Evolutionary conservation across 2,888 invertebrate genomes (phyloP).

Genomic region (Nomada ruficornis): DNA sequence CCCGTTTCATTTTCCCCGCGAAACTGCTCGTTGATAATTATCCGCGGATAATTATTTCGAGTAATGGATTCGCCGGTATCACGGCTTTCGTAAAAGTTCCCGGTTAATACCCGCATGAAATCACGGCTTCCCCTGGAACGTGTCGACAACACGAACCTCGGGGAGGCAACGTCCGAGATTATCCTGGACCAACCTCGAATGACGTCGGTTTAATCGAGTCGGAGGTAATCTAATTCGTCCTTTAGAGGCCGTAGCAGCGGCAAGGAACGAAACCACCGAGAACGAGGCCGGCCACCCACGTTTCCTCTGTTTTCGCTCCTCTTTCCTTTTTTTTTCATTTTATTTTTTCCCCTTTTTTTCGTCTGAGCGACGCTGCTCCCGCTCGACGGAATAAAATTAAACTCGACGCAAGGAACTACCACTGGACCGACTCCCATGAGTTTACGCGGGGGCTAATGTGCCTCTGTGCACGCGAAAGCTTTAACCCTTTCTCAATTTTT

Average conservation of each 20-base stretch:
- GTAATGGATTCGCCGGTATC: conserved; percentile 41
- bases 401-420: conserved; percentile 51
- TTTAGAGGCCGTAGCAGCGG: conserved; percentile 62
- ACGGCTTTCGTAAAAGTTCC: conserved; percentile 39
- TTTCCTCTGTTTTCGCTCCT: conserved; percentile 54
- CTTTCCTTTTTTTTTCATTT: conserved; percentile 9
- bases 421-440: conserved; percentile 34
- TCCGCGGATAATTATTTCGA: conserved; percentile 46
- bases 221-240: conserved; percentile 74
- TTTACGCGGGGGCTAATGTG: conserved; percentile 44
- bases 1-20: conserved; percentile 9
- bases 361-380: conserved; percentile 54
- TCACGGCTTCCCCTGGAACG: conserved; percentile 46
- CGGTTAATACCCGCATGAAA: conserved; percentile 46
- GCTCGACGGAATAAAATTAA: conserved; percentile 77
- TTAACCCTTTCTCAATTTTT: conserved; percentile 34
- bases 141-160: conserved; percentile 52
- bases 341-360: conserved; percentile 13
- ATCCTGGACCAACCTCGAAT: conserved; percentile 61
- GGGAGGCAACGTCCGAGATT: conserved; percentile 66
- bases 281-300: conserved; percentile 60
- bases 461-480: conserved; percentile 48
- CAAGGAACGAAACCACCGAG: conserved; percentile 70
- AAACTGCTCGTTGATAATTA: conserved; percentile 43
- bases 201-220: conserved; percentile 73